Evolutionary conservation across 2,888 invertebrate species (phyloP), one percentile per base, ranked within the genome.

Genomic region (Schrankia costaestrigalis): DNA sequence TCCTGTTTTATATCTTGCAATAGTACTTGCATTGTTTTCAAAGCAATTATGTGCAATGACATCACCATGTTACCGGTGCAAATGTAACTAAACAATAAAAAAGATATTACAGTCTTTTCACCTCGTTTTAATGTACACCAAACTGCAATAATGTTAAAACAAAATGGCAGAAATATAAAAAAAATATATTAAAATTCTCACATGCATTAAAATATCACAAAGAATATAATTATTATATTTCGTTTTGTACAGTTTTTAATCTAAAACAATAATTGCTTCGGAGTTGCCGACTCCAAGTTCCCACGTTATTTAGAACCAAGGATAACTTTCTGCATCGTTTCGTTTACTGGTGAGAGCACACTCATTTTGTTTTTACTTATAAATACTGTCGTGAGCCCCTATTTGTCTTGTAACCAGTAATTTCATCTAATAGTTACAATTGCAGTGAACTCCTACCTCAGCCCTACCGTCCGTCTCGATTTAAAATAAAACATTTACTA

Each of bases 401-500:
- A 47, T 48, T 48, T 47, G 31, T 39, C 51, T 60, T 48, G 38
- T 47, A 62, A 41, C 63, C 50, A 47, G 68, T 57, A 69, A 74
- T 73, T 73, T 61, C 48, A 51, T 58, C 52, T 69, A 76, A 76
- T 68, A 56, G 56, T 62, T 37, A 68, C 66, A 71, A 75, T 77
- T 72, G 74, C 65, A 41, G 53, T 67, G 65, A 68, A 70, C 66
- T 68, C 63, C 65, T 72, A 65, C 65, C 71, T 73, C 64, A 63
- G 63, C 63, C 67, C 63, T 63, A 56, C 67, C 60, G 64, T 75
- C 66, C 56, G 60, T 75, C 77, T 78, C 76, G 78, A 66, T 41
- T 53, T 36, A 50, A 62, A 70, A 64, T 62, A 65, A 68, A 66
- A 62, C 58, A 61, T 55, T 4, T n/a, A 13, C 25, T 63, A 50